A percentile compares a stretch with the other conserved stretches of the same genome.
Conservation (phyloP, 2,888 invertebrate species). For the Acleris laterana region DNA sequence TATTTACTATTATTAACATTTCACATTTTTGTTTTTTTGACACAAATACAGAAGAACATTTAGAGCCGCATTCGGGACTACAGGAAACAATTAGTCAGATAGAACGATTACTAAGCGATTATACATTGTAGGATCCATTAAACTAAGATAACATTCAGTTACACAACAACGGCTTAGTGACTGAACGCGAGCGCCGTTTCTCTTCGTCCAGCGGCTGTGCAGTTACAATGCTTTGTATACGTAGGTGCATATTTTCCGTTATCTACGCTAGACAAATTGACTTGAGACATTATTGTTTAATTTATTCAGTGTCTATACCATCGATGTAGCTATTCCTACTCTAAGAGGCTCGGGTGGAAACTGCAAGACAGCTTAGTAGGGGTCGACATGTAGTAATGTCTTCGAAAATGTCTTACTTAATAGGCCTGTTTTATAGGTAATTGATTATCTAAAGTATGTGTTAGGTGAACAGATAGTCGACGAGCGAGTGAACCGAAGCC, state of each 20-base stretch:
- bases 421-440: slow-evolving; percentile 27
- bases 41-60: slow-evolving; percentile 71
- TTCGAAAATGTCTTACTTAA: slow-evolving; percentile 19
- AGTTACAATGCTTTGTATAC: slow-evolving; percentile 26
- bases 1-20: slow-evolving; percentile 75
- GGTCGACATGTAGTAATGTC: slow-evolving; percentile 17
- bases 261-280: slow-evolving; percentile 61
- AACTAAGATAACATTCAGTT: slow-evolving; percentile 42
- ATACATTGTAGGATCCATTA: slow-evolving; percentile 39
- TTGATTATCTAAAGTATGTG: slow-evolving; percentile 26
- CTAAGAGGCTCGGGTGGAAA: slow-evolving; percentile 31
- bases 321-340: slow-evolving; percentile 22
- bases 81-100: slow-evolving; percentile 41
- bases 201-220: slow-evolving; percentile 26
- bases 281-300: slow-evolving; percentile 61
- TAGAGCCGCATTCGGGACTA: slow-evolving; percentile 60
- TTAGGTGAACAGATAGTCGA: slow-evolving; percentile 44
- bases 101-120: slow-evolving; percentile 37
- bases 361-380: slow-evolving; percentile 28
- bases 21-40: slow-evolving; percentile 64
- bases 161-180: slow-evolving; percentile 26
- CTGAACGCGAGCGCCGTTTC: slow-evolving; percentile 28
- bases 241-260: slow-evolving; percentile 37
- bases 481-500: slow-evolving; percentile 56
- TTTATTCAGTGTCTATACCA: slow-evolving; percentile 42